These are phyloP conservation scores for Panurus biarmicus DNA, from an alignment of 2,113 vertebrate species.

Conservation along the genomic window DNA sequence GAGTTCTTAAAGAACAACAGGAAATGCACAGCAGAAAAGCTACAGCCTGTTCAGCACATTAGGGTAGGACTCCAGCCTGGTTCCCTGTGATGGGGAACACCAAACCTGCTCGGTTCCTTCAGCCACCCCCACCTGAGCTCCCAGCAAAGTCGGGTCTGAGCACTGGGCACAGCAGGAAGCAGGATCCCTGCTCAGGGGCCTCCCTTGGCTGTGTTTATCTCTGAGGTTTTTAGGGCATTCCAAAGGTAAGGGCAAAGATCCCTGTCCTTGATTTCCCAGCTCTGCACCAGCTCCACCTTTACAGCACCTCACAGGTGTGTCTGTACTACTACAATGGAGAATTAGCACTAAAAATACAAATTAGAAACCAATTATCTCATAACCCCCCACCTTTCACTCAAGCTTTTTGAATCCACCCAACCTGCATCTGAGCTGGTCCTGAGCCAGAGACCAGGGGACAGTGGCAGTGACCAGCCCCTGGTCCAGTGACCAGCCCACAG, in stretches of 20 bases:
- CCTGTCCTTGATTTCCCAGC: neutral
- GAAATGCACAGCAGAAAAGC: neutral
- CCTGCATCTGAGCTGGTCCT: neutral
- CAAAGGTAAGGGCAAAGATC: neutral
- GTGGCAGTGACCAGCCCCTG: neutral
- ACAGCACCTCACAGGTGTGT: neutral
- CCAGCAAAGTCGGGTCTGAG: neutral
- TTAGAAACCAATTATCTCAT: no score
- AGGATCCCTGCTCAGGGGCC: neutral
- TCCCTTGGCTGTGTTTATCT: neutral
- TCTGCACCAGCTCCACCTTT: neutral
- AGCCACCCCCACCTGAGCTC: neutral
- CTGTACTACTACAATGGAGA: rapidly evolving
- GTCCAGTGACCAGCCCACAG: neutral
- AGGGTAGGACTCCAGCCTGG: neutral
- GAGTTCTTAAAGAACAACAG: neutral
- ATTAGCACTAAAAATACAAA: neutral
- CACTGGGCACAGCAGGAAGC: neutral
- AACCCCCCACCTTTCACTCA: neutral
- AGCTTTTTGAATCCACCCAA: neutral
- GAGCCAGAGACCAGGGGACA: neutral
- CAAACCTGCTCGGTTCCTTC: rapidly evolving
- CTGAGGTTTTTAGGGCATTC: neutral
- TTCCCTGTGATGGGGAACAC: neutral
- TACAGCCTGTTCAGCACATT: neutral